These are phyloP conservation scores for Lordiphosa andalusiaca DNA, from an alignment of 2,888 invertebrate genomes.

Conservation along the genomic window DNA sequence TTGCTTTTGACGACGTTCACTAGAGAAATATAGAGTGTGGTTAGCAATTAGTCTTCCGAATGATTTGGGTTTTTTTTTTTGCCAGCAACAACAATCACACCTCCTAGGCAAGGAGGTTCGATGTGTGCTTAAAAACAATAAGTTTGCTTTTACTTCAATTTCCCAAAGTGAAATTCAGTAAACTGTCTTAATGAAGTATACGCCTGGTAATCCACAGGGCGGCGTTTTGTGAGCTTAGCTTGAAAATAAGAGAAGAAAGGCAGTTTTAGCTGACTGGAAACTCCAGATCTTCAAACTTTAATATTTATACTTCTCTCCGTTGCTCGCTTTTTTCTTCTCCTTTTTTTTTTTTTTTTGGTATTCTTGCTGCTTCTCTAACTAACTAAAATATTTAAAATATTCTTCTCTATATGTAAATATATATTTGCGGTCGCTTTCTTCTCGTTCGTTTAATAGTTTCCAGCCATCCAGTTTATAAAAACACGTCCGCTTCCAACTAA, in stretches of 20 bases:
- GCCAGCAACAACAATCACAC: slow-evolving; percentile 65
- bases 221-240: slow-evolving; percentile 52
- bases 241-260: slow-evolving; percentile 29
- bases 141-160: slow-evolving; percentile 36
- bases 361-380: slow-evolving; percentile 56
- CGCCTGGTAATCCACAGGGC: slow-evolving; percentile 78
- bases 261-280: slow-evolving; percentile 7
- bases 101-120: slow-evolving; percentile 64
- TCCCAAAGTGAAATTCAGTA: slow-evolving; percentile 21
- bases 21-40: slow-evolving; percentile 36
- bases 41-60: slow-evolving; percentile 56
- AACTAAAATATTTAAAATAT: slow-evolving; percentile 58
- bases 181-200: slow-evolving; percentile 53
- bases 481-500: slow-evolving; percentile 79
- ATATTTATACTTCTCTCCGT: slow-evolving; percentile 31
- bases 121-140: slow-evolving; percentile 53
- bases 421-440: slow-evolving; percentile 44
- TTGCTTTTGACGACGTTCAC: slow-evolving; percentile 69
- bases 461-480: slow-evolving; percentile 79
- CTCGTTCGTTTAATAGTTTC: slow-evolving; percentile 64
- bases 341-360: slow-evolving; percentile 6
- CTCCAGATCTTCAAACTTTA: background rate
- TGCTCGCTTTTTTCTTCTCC: no score
- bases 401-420: slow-evolving; percentile 52
- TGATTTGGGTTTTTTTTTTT: slow-evolving; percentile 24